Percentiles rank a stretch among this genome's conserved stretches.
Evolutionary conservation across 2,113 vertebrate species (phyloP).

Genomic region (Piaya cayana): DNA sequence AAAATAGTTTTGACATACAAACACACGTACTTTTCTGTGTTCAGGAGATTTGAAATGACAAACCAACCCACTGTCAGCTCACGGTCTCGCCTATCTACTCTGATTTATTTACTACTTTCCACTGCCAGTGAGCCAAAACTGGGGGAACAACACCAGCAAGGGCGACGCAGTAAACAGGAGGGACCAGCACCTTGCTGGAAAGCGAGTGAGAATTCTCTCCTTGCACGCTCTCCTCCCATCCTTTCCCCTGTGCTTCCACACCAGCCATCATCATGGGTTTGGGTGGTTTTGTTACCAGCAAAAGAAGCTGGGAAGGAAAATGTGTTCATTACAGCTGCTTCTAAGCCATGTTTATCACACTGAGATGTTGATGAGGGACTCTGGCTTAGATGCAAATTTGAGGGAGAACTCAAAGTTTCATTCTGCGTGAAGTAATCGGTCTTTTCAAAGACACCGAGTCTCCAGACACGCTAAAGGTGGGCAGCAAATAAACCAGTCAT

Average conservation of each 20-base stretch:
- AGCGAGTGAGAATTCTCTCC: background rate
- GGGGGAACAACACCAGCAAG: background rate
- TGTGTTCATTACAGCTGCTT: background rate
- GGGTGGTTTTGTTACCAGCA: background rate
- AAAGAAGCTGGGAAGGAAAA: background rate
- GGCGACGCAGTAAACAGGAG: background rate
- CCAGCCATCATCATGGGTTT: background rate
- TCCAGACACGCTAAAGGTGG: background rate
- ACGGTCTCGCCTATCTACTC: background rate
- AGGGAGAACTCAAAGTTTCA: background rate
- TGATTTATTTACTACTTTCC: slow-evolving; percentile 10
- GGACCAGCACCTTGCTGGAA: background rate
- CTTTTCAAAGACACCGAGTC: background rate
- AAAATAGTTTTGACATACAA: slow-evolving; percentile 48
- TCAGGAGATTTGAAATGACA: background rate
- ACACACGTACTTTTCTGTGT: slow-evolving; percentile 18
- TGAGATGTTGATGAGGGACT: background rate
- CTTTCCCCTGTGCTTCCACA: background rate
- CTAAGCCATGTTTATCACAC: background rate
- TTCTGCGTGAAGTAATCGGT: background rate
- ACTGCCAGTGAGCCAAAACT: background rate
- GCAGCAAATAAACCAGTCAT: background rate
- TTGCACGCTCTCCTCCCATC: background rate
- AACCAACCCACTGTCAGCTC: slow-evolving; percentile 32
- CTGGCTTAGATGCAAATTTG: background rate